phyloP scores from a whole-genome alignment of 2,888 invertebrate species.

The Eupelmus urozonus region DNA sequence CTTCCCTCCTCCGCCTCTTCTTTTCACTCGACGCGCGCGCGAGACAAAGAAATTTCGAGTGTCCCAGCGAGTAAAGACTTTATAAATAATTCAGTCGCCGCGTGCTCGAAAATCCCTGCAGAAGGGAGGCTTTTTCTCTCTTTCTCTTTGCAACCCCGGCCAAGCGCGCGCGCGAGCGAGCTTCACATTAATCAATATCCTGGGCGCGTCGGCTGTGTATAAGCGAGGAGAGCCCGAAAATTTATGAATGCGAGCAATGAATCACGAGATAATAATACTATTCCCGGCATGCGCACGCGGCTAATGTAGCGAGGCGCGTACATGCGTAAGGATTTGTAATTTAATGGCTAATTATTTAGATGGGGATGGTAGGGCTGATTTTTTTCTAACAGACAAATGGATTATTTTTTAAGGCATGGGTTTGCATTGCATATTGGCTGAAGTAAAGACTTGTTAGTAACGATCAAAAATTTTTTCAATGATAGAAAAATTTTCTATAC shows the following conservation, averaged over 20 bases:
- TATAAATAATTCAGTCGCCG: constrained; percentile 74
- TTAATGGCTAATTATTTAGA: constrained; percentile 33
- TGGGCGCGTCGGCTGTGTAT: constrained; percentile 48
- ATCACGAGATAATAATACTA: constrained; percentile 73
- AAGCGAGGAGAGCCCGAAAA: constrained; percentile 63
- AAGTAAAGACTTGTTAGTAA: too few relatives aligned
- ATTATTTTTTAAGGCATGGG: too few relatives aligned
- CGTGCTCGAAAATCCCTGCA: constrained; percentile 66
- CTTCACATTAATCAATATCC: constrained; percentile 74
- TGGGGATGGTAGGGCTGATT: constrained; percentile 35
- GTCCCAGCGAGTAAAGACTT: constrained; percentile 74
- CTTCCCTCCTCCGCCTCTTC: constrained; percentile 18
- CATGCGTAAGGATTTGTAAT: constrained; percentile 36
- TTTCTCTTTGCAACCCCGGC: too few relatives aligned
- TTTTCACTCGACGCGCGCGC: constrained; percentile 46
- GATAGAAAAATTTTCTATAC: too few relatives aligned
- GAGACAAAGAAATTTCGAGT: constrained; percentile 58
- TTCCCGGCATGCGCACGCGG: constrained; percentile 22
- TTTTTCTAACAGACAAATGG: too few relatives aligned
- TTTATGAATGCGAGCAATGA: constrained; percentile 73
- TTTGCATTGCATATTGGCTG: too few relatives aligned
- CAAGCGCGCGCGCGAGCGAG: too few relatives aligned
- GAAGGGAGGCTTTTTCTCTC: constrained; percentile 58
- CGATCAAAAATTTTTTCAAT: too few relatives aligned
- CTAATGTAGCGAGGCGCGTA: constrained; percentile 41